Evolutionary conservation across 2,888 invertebrate species (phyloP).

Genomic region (Noctuana brunneofusca): DNA sequence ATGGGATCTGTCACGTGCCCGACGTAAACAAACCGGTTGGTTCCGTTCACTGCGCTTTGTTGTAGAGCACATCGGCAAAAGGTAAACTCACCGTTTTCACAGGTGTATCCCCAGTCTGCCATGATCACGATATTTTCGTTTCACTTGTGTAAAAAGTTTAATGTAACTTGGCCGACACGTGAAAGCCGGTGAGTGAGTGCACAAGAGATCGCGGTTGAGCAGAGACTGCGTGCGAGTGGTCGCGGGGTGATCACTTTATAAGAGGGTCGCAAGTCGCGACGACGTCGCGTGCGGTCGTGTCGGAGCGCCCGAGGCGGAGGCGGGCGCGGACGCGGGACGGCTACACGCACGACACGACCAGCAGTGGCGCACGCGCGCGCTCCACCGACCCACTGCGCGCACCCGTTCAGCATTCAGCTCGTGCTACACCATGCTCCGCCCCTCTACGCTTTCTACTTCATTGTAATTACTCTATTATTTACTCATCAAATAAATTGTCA

Average conservation of each 20-base stretch:
- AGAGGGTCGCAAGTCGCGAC: constrained; percentile 49
- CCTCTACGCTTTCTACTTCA: constrained; percentile 56
- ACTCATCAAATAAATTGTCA: constrained; percentile 49
- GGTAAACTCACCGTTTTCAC: constrained; percentile 81
- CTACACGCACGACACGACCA: constrained; percentile 41
- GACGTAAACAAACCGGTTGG: constrained; percentile 80
- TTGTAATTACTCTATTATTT: constrained; percentile 61
- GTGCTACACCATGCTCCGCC: constrained; percentile 46
- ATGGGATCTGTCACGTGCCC: constrained; percentile 65
- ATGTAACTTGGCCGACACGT: constrained; percentile 51
- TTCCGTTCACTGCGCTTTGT: constrained; percentile 44
- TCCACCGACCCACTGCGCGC: constrained; percentile 56
- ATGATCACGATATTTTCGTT: constrained; percentile 47
- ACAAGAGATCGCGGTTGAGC: constrained; percentile 67
- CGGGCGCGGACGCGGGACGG: constrained; percentile 46
- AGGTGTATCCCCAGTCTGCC: constrained; percentile 84
- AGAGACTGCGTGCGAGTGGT: constrained; percentile 74
- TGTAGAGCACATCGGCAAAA: constrained; percentile 40
- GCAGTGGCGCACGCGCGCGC: constrained; percentile 50
- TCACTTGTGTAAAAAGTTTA: constrained; percentile 40
- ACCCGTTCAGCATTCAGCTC: constrained; percentile 39
- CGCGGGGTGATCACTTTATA: constrained; percentile 68
- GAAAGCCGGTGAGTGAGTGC: constrained; percentile 64
- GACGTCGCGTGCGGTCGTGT: constrained; percentile 46
- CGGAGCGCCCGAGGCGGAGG: constrained; percentile 46